These are phyloP conservation scores for Scaptomyza graminum DNA, from an alignment of 1,140 invertebrate genomes.

Conservation along the genomic window DNA sequence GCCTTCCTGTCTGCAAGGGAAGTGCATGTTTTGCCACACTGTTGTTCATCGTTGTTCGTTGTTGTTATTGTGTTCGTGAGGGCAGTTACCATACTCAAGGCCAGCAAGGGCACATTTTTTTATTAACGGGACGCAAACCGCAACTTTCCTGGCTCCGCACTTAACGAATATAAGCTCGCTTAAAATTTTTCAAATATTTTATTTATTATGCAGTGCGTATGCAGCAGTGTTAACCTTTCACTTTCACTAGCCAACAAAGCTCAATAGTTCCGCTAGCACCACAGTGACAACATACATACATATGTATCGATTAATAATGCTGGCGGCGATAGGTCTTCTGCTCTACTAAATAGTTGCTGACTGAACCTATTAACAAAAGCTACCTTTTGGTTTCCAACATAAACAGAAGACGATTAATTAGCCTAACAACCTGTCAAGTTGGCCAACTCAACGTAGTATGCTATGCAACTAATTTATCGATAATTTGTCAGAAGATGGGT, in stretches of 20 bases:
- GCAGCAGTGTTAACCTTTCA: constrained; percentile 47
- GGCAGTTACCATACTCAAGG: constrained; percentile 31
- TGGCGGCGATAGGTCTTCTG: constrained; percentile 33
- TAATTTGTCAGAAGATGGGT: constrained; percentile 31
- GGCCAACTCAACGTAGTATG: constrained; percentile 14
- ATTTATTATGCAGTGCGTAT: constrained; percentile 17
- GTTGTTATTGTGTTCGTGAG: constrained; percentile 17
- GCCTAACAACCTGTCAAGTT: constrained; percentile 17
- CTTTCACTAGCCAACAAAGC: constrained; percentile 47
- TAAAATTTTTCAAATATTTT: constrained; percentile 52
- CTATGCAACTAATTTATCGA: constrained; percentile 8
- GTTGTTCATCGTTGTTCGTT: not conserved
- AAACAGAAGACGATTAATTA: constrained; percentile 53
- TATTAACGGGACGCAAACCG: constrained; percentile 11
- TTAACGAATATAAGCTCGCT: constrained; percentile 1
- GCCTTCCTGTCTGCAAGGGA: not conserved
- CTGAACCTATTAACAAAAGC: constrained; percentile 42
- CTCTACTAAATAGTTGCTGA: constrained; percentile 54
- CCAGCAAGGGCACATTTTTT: constrained; percentile 38
- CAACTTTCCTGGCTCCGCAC: constrained; percentile 2
- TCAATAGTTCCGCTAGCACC: constrained; percentile 20
- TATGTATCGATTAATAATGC: constrained; percentile 57
- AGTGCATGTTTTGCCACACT: not conserved
- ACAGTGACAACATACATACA: constrained; percentile 54
- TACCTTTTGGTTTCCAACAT: constrained; percentile 18